Conservation (phyloP, 2,888 invertebrate species). For the Drosophila multiciliata region DNA sequence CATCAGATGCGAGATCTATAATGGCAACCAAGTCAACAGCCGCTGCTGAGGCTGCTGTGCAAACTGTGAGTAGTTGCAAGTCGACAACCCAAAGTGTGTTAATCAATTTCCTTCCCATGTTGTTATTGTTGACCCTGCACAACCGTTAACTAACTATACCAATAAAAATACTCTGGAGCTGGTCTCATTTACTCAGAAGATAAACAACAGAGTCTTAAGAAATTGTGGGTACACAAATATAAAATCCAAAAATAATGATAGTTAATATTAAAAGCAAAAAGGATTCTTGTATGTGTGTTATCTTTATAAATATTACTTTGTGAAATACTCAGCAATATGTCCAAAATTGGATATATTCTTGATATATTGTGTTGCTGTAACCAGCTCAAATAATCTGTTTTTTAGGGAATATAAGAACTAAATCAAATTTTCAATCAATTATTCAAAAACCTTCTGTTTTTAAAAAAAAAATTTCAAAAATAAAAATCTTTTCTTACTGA, state of each 20-base stretch:
- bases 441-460: neutral
- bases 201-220: neutral
- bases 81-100: constrained; percentile 30
- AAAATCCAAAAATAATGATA: neutral
- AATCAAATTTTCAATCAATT: neutral
- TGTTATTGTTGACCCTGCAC: constrained; percentile 46
- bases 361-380: neutral
- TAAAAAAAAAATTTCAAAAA: neutral
- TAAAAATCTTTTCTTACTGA: neutral
- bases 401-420: neutral
- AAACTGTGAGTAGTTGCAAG: constrained; percentile 66
- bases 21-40: constrained; percentile 8
- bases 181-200: neutral
- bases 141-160: constrained; percentile 61
- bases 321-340: neutral
- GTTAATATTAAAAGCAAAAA: neutral
- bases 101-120: constrained; percentile 16
- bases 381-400: neutral
- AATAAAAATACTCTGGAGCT: constrained; percentile 23
- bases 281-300: neutral
- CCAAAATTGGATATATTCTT: neutral
- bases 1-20: constrained; percentile 43
- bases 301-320: neutral
- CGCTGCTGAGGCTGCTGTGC: constrained; percentile 11
- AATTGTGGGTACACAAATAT: neutral